Base-by-base conservation (phyloP, 1,140 invertebrate genomes). In the Protaetia brevitarsis region DNA sequence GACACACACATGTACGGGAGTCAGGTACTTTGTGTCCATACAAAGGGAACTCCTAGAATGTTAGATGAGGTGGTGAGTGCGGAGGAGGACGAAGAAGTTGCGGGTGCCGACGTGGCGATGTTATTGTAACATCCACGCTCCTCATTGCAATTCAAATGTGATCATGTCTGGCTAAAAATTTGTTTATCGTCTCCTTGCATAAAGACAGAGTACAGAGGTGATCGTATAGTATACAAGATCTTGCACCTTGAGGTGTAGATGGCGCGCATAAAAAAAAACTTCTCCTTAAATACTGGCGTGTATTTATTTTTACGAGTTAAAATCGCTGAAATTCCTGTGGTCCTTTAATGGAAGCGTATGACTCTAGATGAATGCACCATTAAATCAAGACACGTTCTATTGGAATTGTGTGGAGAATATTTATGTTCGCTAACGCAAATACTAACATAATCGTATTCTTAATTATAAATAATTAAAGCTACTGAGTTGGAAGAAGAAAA, bases 81-180 rank as follows among this genome's bases (percentile, higher is more conserved):
- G 5, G 11, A 16, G 16, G 41, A 51, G 41, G 41, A 51, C 16
- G 19, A 19, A 1, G n/a, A 23, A 51, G 41, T 51, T 23, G 41
- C 41, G 41, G 41, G 41, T 51, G 41, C 41, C 41, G 41, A 51
- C 26, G 41, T 51, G 41, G 41, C 41, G 41, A 51, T 23, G 19
- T 51, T 51, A 51, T 51, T 51, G 41, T 51, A 51, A 51, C 21
- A 51, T 23, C 21, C 26, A 16, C 41, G 26, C 26, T 51, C 41
- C 16, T 51, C 41, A 51, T 51, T 51, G 41, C 41, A 51, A 51
- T 51, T 51, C 41, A 51, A 51, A 51, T 51, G 41, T 51, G 41
- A 51, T 51, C 41, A 51, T 51, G 41, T 51, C 41, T 51, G 41
- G 41, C 41, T 51, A 51, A 51, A 51, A 51, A 51, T 51, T 51